Percentiles rank a stretch among this genome's conserved stretches.
phyloP scores from a whole-genome alignment of 2,888 invertebrate species.

The Coremacera marginata region DNA sequence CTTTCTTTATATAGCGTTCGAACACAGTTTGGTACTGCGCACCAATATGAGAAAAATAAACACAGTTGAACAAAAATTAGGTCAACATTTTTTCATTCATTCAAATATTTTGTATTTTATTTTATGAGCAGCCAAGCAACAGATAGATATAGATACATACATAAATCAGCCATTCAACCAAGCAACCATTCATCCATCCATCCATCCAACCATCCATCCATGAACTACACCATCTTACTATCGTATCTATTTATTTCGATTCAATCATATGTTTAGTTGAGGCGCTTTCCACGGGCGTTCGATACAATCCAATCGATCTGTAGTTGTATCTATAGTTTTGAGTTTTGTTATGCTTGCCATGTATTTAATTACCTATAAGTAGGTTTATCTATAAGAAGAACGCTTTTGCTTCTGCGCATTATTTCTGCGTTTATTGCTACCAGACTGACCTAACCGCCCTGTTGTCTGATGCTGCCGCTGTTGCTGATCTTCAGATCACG shows the following conservation, averaged over 20 bases:
- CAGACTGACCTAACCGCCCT: neutral
- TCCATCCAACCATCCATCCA: conserved; percentile 22
- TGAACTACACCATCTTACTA: neutral
- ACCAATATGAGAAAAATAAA: conserved; percentile 37
- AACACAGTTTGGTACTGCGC: conserved; percentile 10
- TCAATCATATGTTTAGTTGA: conserved; percentile 6
- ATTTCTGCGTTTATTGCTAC: neutral
- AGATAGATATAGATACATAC: neutral
- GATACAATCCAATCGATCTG: neutral
- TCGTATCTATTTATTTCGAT: neutral
- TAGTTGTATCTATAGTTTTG: neutral
- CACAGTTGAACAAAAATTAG: conserved; percentile 56
- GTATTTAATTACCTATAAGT: conserved; percentile 2
- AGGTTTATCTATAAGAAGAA: neutral
- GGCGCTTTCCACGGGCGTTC: neutral
- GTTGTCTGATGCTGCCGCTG: neutral
- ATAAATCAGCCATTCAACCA: conserved; percentile 15
- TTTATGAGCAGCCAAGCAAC: conserved; percentile 9
- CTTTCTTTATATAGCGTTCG: neutral
- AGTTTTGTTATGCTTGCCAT: neutral
- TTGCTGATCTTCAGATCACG: neutral
- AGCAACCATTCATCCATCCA: conserved; percentile 2
- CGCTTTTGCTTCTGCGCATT: conserved; percentile 23
- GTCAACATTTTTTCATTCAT: conserved; percentile 68
- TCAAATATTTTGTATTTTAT: conserved; percentile 33